Conservation (phyloP, 2,888 invertebrate species). For the Eupeodes latifasciatus region DNA sequence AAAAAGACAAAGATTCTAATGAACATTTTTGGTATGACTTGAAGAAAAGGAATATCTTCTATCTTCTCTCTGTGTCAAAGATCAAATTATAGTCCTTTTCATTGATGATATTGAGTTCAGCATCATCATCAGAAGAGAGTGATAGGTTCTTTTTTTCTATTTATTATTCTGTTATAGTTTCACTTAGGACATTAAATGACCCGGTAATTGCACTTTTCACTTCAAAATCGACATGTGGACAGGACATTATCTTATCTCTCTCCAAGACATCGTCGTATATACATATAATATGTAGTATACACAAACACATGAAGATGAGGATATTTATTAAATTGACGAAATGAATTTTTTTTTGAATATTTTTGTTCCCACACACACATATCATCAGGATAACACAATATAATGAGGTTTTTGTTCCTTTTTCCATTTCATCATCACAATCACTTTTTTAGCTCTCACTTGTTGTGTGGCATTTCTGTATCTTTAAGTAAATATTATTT, state of each 20-base stretch:
- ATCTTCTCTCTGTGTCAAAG: background rate
- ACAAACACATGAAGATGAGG: background rate
- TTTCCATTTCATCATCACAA: background rate
- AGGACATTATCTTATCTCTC: conserved; percentile 45
- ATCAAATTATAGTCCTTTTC: conserved; percentile 13
- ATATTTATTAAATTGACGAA: conserved; percentile 30
- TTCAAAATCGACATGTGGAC: conserved; percentile 41
- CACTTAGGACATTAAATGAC: conserved; percentile 57
- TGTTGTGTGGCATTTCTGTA: conserved; percentile 27
- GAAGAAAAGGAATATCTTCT: background rate
- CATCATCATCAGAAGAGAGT: background rate
- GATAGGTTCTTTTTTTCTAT: background rate
- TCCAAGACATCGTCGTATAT: background rate
- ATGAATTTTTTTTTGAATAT: conserved; percentile 15
- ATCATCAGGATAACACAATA: conserved; percentile 29
- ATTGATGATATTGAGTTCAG: conserved; percentile 20
- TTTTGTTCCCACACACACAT: conserved; percentile 43
- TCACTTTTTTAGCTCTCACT: background rate
- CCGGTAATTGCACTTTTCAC: conserved; percentile 58
- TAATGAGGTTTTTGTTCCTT: conserved; percentile 13
- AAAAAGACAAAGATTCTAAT: conserved; percentile 15
- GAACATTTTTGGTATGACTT: conserved; percentile 23
- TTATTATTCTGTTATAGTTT: conserved; percentile 5
- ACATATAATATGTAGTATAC: background rate
- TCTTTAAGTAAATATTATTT: conserved; percentile 21